Base-by-base conservation (phyloP, 1,140 invertebrate species). In the Rhizoglyphus robini region DNA sequence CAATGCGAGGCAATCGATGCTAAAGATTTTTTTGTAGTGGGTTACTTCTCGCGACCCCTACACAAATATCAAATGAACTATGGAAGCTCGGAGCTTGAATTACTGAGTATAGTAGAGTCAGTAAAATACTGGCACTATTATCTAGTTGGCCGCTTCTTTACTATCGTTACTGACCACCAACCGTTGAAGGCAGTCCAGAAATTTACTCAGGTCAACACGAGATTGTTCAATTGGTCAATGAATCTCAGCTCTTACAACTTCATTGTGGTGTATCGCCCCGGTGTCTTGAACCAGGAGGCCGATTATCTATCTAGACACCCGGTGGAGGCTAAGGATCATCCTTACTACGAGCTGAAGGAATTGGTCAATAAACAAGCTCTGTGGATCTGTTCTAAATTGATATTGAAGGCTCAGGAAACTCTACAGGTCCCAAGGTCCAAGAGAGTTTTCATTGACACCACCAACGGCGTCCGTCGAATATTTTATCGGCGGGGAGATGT, bases 151-250 rank as follows among this genome's bases (percentile, higher is more conserved):
- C 72, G 60, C 34, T 72, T 77, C 54, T 82, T 82, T 67, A 76
- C 68, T 25, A 72, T 82, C 0, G 61, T 76, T 13, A 82, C 78
- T 1, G 79, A 82, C 67, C 77, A 82, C 68, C 71, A 72, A 69
- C 75, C 78, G 0, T 67, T 81, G 3, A 31, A 57, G 38, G 58
- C 29, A 41, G 13, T 68, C n/a, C 57, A 30, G 38, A 69, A 62
- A 61, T 23, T 68, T 1, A 65, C 57, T 32, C 47, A 68, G 5
- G 30, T 47, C 0, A 68, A 63, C n/a, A 23, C n/a, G 1, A 29
- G 68, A 54, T 36, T 68, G 5, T 51, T 63, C 29, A 3, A 20
- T 4, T 68, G 66, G 63, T 15, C 62, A 11, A 18, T 69, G 1
- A 38, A 46, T 48, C 32, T 69, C 38, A 31, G n/a, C 25, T 34